These are phyloP conservation scores for Danio choprae DNA, from an alignment of 2,797 vertebrate genomes.

Conservation along the genomic window DNA sequence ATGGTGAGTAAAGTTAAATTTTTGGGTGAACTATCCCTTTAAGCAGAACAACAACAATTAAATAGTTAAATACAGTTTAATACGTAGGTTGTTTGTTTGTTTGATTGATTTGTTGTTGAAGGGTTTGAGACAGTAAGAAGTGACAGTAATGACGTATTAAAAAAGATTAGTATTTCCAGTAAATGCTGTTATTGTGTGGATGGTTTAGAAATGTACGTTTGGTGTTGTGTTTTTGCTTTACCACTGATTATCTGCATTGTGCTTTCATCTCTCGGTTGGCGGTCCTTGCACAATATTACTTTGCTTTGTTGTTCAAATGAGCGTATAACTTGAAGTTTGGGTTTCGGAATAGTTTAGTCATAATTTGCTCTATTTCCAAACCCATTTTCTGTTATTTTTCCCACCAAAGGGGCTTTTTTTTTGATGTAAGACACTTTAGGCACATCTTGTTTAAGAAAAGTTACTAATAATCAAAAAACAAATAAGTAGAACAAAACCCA, in stretches of 20 bases:
- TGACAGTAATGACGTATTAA: too few species aligned
- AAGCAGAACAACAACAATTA: too few species aligned
- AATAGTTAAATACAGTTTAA: too few species aligned
- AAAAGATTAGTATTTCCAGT: too few species aligned
- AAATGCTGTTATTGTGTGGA: too few species aligned
- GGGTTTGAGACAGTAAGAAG: too few species aligned
- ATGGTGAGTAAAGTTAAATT: too few species aligned
- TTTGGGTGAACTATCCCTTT: too few species aligned
- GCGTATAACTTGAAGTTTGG: background rate
- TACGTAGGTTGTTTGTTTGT: too few species aligned
- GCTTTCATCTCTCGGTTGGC: background rate
- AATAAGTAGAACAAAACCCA: background rate
- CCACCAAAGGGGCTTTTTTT: background rate
- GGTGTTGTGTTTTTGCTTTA: too few species aligned
- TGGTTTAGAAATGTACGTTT: too few species aligned
- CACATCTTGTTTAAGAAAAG: background rate
- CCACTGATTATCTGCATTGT: background rate
- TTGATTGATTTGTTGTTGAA: too few species aligned
- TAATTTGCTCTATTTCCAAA: background rate
- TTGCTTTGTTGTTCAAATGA: constrained; percentile 18
- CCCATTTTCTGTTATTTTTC: background rate
- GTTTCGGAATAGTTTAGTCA: background rate
- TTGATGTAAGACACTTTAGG: background rate
- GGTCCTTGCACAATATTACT: constrained; percentile 13
- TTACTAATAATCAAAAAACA: background rate